These are phyloP conservation scores for Trachelipus rathkii DNA, from an alignment of 1,140 invertebrate genomes.

Conservation along the genomic window DNA sequence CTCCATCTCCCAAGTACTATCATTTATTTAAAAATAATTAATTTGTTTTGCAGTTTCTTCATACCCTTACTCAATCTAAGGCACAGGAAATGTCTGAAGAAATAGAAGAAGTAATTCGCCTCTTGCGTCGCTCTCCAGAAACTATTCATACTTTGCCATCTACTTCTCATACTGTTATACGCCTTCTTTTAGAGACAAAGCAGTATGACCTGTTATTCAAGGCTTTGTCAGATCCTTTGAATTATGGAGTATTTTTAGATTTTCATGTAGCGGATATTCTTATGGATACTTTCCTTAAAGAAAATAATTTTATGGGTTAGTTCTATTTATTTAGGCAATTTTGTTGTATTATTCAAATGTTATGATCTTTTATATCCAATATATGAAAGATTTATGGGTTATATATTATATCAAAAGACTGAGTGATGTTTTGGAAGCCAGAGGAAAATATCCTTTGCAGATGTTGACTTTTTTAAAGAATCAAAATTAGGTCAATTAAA, in stretches of 20 bases:
- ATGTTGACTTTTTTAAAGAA: too few species aligned
- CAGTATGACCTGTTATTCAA: slow-evolving; percentile 61
- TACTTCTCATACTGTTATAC: slow-evolving; percentile 72
- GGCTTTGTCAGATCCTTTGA: slow-evolving; percentile 72
- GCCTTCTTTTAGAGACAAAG: slow-evolving; percentile 60
- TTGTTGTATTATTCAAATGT: too few species aligned
- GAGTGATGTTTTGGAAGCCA: too few species aligned
- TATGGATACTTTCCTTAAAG: slow-evolving; percentile 71
- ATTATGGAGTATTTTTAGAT: slow-evolving; percentile 87
- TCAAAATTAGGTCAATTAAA: too few species aligned
- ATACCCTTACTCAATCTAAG: too few species aligned
- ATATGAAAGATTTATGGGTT: too few species aligned
- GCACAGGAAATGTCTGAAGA: slow-evolving; percentile 55
- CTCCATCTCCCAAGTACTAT: too few species aligned
- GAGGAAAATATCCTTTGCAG: too few species aligned
- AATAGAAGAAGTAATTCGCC: slow-evolving; percentile 63
- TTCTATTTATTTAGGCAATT: neutral
- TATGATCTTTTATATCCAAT: too few species aligned
- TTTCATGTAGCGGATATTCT: slow-evolving; percentile 70
- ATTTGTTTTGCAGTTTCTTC: too few species aligned
- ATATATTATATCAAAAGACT: too few species aligned
- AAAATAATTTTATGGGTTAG: slow-evolving; percentile 57
- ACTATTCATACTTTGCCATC: slow-evolving; percentile 67
- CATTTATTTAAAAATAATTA: too few species aligned
- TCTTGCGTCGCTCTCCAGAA: slow-evolving; percentile 65